phyloP scores from a whole-genome alignment of 2,797 vertebrate genomes.

The Vireo griseus region DNA sequence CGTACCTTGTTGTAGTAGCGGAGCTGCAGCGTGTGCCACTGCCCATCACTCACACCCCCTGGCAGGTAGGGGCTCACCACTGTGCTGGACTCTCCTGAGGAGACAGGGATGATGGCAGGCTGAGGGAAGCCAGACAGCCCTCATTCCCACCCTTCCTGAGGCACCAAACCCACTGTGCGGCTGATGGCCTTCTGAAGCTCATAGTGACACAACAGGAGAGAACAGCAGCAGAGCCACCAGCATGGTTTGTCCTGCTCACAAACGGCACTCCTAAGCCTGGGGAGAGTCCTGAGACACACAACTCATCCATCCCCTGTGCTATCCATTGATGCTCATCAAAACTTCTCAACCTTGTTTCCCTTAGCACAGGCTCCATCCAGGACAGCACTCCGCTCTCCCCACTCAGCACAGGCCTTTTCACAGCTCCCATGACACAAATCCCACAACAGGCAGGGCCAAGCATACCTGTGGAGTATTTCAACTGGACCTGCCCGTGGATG shows the following conservation, averaged over 20 bases:
- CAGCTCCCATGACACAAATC: neutral
- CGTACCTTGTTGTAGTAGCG: conserved; percentile 96
- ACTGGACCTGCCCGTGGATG: conserved; percentile 90
- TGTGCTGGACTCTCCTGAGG: conserved; percentile 90
- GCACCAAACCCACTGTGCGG: rapidly evolving
- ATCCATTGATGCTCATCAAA: neutral
- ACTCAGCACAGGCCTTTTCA: neutral
- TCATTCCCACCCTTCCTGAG: rapidly evolving
- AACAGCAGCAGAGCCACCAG: neutral
- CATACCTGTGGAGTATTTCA: conserved; percentile 96
- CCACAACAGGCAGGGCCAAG: neutral
- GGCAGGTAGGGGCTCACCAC: conserved; percentile 90
- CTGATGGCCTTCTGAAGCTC: neutral
- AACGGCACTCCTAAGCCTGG: neutral
- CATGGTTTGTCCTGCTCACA: neutral
- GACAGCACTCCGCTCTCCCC: neutral
- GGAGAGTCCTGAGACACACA: neutral
- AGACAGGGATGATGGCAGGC: neutral
- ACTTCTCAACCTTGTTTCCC: neutral
- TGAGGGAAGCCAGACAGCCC: neutral
- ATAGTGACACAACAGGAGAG: rapidly evolving
- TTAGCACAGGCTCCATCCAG: neutral
- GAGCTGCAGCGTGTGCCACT: conserved; percentile 94
- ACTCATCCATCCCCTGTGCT: neutral
- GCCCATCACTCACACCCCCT: conserved; percentile 94